phyloP scores from a whole-genome alignment of 2,113 vertebrate species.

The Pontoporia blainvillei region DNA sequence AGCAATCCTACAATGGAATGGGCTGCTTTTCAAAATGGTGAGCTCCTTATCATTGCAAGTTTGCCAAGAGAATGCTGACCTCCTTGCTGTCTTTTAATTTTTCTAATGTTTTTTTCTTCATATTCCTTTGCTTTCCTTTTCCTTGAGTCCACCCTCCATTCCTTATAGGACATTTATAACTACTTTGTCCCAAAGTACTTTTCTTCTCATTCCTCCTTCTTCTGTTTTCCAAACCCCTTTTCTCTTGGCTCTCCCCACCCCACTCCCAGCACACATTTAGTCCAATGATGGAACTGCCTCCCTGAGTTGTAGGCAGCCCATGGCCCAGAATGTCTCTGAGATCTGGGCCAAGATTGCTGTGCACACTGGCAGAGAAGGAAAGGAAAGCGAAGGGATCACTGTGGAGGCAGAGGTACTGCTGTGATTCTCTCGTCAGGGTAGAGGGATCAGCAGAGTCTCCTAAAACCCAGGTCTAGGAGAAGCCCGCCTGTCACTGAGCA shows the following conservation, averaged over 20 bases:
- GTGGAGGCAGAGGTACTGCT: neutral
- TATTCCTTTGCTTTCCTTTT: conserved; percentile 9
- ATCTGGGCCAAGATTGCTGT: conserved; percentile 1
- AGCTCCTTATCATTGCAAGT: neutral
- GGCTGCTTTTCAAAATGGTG: neutral
- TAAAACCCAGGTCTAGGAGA: neutral
- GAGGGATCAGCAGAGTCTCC: neutral
- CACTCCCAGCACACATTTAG: neutral
- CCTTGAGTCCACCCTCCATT: neutral
- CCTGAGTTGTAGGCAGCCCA: neutral
- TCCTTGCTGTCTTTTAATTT: neutral
- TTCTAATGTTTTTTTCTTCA: neutral
- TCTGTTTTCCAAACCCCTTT: neutral
- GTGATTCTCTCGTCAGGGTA: neutral
- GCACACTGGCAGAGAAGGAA: neutral
- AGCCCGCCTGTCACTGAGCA: neutral
- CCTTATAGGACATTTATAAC: neutral
- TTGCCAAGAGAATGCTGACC: neutral
- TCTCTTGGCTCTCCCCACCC: neutral
- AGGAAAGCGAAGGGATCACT: neutral
- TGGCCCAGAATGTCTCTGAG: neutral
- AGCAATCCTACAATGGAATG: neutral
- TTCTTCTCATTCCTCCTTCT: neutral
- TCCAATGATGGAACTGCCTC: neutral
- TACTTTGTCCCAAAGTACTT: neutral